Evolutionary conservation across 2,888 invertebrate species (phyloP).

Genomic region (Toxonevra muliebris): DNA sequence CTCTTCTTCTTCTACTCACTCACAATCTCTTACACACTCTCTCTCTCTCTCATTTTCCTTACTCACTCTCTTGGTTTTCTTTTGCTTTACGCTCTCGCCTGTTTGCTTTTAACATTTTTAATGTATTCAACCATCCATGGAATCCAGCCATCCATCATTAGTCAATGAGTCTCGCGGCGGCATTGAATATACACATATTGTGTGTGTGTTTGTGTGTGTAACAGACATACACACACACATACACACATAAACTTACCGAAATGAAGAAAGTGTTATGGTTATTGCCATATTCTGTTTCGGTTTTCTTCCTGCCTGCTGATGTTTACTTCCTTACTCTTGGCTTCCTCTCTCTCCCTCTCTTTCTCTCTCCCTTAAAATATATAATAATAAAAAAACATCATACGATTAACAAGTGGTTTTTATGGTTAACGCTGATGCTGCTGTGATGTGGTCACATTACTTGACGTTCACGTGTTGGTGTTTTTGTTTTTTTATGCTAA

Average conservation of each 20-base stretch:
- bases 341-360: background rate
- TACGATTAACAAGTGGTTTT: background rate
- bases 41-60: background rate
- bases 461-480: constrained; percentile 45
- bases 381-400: background rate
- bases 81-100: constrained; percentile 4
- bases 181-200: background rate
- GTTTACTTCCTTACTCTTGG: background rate
- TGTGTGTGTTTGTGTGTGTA: background rate
- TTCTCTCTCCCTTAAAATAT: no score
- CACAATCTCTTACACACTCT: constrained; percentile 5
- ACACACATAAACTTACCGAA: background rate
- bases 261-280: constrained; percentile 28
- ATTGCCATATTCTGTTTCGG: constrained; percentile 37
- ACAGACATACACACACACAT: background rate
- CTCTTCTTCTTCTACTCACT: constrained; percentile 27
- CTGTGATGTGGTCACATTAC: constrained; percentile 36
- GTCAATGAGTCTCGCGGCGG: constrained; percentile 50
- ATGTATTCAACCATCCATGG: constrained; percentile 14
- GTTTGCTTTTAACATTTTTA: constrained; percentile 12
- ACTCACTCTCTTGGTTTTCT: background rate
- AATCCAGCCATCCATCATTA: constrained; percentile 53
- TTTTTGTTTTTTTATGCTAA: constrained; percentile 38
- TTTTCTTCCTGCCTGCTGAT: background rate
- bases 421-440: background rate